Base-by-base conservation (phyloP, 1,140 invertebrate species). In the Aphidius gifuensis region DNA sequence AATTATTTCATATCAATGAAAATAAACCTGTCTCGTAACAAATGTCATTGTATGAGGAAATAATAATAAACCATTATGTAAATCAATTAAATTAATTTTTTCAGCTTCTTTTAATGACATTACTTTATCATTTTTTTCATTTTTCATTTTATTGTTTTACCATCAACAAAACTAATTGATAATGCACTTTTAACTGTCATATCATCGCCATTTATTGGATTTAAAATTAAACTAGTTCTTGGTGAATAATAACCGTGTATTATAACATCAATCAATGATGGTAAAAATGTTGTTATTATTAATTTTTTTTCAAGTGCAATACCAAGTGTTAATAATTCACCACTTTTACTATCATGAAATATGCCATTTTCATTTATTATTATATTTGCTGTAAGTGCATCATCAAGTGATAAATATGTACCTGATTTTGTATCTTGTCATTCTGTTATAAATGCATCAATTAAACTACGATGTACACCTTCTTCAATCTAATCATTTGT, bases 401-500 rank as follows among this genome's bases (percentile, higher is more conserved):
- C 86, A 48, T 87, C 85, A 21, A 91, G 75, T n/a, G 87, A 84
- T 3, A 90, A 75, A 69, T 87, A 88, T 60, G 84, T 84, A 57
- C 90, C 85, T 53, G 84, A 85, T 70, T 85, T 85, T 0, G 87
- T 88, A 72, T 95, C 90, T 75, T 89, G 88, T 67, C 92, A 89
- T 74, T 90, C 85, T n/a, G 90, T 91, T 65, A 92, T 91, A 64
- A 89, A 89, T 4, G 89, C 85, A 80, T 95, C 90, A 40, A 96
- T 84, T 56, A 96, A 86, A 64, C 89, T 88, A 72, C 89, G 85
- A 70, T 87, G 85, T 47, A 95, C 86, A 9, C 90, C 89, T 72
- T 93, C 90, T 66, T 87, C 82, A 16, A 95, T 77, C 86, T 83
- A 6, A 93, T 83, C 53, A 84, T 77, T 75, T 90, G 86, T 66